Evolutionary conservation across 2,113 vertebrate genomes (phyloP), one percentile per base, ranked within the genome.

Genomic region (Oplegnathus fasciatus): DNA sequence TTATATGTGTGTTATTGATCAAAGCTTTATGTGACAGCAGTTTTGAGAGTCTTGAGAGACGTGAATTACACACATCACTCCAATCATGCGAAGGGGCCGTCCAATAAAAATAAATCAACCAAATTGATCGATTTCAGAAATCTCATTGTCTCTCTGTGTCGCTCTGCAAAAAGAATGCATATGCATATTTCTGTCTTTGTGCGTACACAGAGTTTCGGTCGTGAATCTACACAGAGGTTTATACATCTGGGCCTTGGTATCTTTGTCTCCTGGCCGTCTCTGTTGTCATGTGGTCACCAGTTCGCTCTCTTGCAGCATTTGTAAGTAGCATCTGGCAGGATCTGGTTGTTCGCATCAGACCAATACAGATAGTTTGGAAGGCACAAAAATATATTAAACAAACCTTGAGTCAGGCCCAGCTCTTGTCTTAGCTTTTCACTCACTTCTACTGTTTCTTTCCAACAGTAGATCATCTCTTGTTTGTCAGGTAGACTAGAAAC

Each of bases 61-160:
- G 57, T 61, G 17, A 62, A 57, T 46, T 3, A 6, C 9, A 44
- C 5, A 18, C 18, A 3, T 30, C 6, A 17, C 2, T 22, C 34
- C 10, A 48, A n/a, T 34, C n/a, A 68, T 15, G 6, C 30, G 54
- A 32, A 34, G 44, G 40, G 22, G 3, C 10, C 6, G 3, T 57
- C 20, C n/a, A 55, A 64, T 28, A 28, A 48, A 70, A 11, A 64
- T 10, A 24, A 64, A 48, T n/a, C 9, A 28, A 24, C 20, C 5
- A 17, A 26, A 20, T 9, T 6, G 17, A 60, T 61, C 22, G 34
- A 11, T 62, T 87, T 67, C 72, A 9, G 61, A 30, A 10, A 24
- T 44, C 5, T 82, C 14, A 58, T 85, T 72, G 22, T 79, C 24
- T 75, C 18, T 57, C 42, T 73, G 37, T 37, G 18, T 48, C 34